Evolutionary conservation across 35 echinoderm and acorn worm genomes (phyloP), one percentile per base, ranked within the genome.

Genomic region (Anneissia japonica): DNA sequence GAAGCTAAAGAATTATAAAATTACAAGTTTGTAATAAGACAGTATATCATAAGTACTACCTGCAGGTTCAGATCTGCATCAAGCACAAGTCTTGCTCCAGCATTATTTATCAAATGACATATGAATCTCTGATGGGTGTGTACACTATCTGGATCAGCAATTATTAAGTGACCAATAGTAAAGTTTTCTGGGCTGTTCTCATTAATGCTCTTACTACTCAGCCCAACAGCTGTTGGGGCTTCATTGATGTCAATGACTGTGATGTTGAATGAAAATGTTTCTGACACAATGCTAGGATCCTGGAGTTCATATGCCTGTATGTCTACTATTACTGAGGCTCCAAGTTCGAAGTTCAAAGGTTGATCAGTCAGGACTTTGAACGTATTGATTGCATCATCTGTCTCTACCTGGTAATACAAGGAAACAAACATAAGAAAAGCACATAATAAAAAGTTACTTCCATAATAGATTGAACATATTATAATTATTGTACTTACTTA

Each of bases 91-190:
- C 46, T 23, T 1, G 43, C 88, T 4, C 31, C 35, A 43, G 79
- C 88, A 35, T 75, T 74, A 34, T 89, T 73, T 39, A 75, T 73
- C 36, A 89, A 30, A 31, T 28, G 16, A 77, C 88, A 89, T 0
- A 1, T 74, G 45, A 89, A 75, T 14, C 35, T 36, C 29, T 83
- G 88, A 0, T 26, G 23, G 6, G 79, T 82, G 30, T 76, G 88
- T 23, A 33, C 72, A 76, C 34, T 82, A 43, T 89, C 88, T 32
- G 80, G 79, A 46, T 89, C 88, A 3, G 80, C 39, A 19, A 89
- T 64, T 30, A 3, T 77, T 26, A 84, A 4, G 10, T 30, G 30
- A 6, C 80, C 80, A 30, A 89, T 38, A 32, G 72, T 76, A 5
- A 73, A 76, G 17, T 55, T 74, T 0, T 30, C 45, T 13, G 55